Evolutionary conservation across 2,888 invertebrate genomes (phyloP).

Genomic region (Embidobia sp.): DNA sequence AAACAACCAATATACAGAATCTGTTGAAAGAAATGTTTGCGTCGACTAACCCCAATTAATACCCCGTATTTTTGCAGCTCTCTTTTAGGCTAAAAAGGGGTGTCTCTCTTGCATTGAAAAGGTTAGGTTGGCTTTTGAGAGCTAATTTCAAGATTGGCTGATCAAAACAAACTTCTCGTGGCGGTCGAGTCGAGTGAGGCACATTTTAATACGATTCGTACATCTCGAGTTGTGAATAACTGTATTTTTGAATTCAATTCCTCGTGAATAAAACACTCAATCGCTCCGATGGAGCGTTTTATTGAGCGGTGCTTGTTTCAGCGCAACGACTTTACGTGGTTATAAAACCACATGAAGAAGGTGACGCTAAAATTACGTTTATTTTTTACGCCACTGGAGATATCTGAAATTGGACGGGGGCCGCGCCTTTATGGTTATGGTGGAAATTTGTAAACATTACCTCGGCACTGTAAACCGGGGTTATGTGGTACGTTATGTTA

Average conservation of each 20-base stretch:
- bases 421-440: slow-evolving; percentile 40
- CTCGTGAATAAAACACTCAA: slow-evolving; percentile 64
- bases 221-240: slow-evolving; percentile 58
- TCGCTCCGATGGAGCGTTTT: slow-evolving; percentile 60
- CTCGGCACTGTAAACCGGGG: slow-evolving; percentile 11
- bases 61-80: slow-evolving; percentile 19
- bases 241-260: slow-evolving; percentile 63
- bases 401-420: slow-evolving; percentile 23
- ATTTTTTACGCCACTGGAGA: slow-evolving; percentile 20
- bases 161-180: slow-evolving; percentile 53
- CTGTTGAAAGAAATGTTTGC: no score
- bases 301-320: slow-evolving; percentile 52
- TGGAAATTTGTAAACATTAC: slow-evolving; percentile 51
- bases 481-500: slow-evolving; percentile 12
- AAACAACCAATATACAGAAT: no score
- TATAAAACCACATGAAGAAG: slow-evolving; percentile 60
- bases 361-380: slow-evolving; percentile 59
- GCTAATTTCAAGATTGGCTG: slow-evolving; percentile 64
- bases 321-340: slow-evolving; percentile 48
- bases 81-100: slow-evolving; percentile 30
- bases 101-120: slow-evolving; percentile 49
- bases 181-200: slow-evolving; percentile 42
- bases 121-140: slow-evolving; percentile 53
- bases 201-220: slow-evolving; percentile 57
- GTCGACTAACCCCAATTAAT: slow-evolving; percentile 10